A percentile compares a stretch with the other conserved stretches of the same genome.
These are phyloP conservation scores for Epinotia ramella DNA, from an alignment of 2,888 invertebrate genomes.

Conservation along the genomic window DNA sequence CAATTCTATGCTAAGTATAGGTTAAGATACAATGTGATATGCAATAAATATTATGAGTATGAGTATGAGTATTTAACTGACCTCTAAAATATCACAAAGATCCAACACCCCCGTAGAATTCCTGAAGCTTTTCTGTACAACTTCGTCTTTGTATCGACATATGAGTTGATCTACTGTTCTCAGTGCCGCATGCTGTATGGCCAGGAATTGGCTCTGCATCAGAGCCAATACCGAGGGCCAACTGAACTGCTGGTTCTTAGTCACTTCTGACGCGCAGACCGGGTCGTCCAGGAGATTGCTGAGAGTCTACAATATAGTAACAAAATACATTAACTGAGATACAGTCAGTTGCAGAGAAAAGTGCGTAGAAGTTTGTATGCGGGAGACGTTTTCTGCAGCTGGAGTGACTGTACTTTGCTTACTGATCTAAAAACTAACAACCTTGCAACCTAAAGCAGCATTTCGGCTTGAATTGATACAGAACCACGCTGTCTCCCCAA, in stretches of 20 bases:
- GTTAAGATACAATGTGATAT: too few relatives aligned
- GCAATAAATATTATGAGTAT: too few relatives aligned
- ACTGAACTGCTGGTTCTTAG: slow-evolving; percentile 79
- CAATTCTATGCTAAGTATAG: too few relatives aligned
- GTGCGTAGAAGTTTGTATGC: too few relatives aligned
- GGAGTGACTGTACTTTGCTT: background rate
- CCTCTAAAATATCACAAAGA: slow-evolving; percentile 82
- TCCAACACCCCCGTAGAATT: slow-evolving; percentile 78
- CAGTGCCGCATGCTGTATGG: slow-evolving; percentile 80
- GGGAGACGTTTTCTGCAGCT: too few relatives aligned
- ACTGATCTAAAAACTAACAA: background rate
- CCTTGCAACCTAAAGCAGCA: background rate
- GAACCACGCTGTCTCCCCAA: background rate
- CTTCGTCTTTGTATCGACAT: slow-evolving; percentile 75
- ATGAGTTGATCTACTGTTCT: slow-evolving; percentile 78
- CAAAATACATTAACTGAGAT: background rate
- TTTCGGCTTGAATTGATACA: background rate
- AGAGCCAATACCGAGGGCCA: slow-evolving; percentile 77
- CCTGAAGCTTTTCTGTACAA: slow-evolving; percentile 79
- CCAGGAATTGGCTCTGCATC: slow-evolving; percentile 78
- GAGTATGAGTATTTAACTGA: too few relatives aligned
- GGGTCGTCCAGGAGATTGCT: slow-evolving; percentile 83
- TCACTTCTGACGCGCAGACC: slow-evolving; percentile 74
- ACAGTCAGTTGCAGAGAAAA: too few relatives aligned
- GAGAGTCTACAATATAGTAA: slow-evolving; percentile 62